Percentiles rank a stretch among this genome's conserved stretches.
Evolutionary conservation across 2,888 invertebrate genomes (phyloP).

Genomic region (Himalopsyche tibetana): DNA sequence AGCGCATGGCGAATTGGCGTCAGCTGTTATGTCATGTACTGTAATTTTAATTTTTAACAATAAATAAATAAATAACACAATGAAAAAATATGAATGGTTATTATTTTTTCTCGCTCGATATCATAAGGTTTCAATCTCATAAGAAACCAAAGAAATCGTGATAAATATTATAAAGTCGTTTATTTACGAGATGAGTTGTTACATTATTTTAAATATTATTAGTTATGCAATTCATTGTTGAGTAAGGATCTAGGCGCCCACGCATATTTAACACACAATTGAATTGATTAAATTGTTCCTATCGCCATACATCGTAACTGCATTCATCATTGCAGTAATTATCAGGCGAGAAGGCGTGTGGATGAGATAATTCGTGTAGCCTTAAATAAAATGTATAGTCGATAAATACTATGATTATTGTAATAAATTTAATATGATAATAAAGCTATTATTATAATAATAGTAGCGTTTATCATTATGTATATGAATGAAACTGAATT

Average conservation of each 20-base stretch:
- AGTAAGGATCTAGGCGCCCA: constrained; percentile 31
- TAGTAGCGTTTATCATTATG: not conserved
- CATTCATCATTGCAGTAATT: constrained; percentile 30
- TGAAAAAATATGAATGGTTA: too few species aligned
- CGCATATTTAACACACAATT: not conserved
- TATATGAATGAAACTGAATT: too few species aligned
- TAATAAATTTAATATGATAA: not conserved
- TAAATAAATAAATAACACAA: too few species aligned
- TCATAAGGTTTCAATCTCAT: too few species aligned
- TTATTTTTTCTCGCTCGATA: too few species aligned
- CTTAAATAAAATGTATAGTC: not conserved
- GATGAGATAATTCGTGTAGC: constrained; percentile 20
- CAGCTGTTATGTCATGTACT: too few species aligned
- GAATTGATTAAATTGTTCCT: constrained; percentile 39
- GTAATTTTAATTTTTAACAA: too few species aligned
- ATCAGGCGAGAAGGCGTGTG: not conserved
- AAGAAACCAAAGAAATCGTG: too few species aligned
- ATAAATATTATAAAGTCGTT: not conserved
- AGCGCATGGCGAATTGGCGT: too few species aligned
- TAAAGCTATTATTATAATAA: not conserved
- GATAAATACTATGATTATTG: not conserved
- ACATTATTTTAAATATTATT: not conserved
- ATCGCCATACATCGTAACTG: not conserved
- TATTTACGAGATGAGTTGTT: constrained; percentile 6
- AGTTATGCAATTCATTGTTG: constrained; percentile 9